phyloP scores from a whole-genome alignment of 1,140 invertebrate genomes.

The Eubasilissa regina region DNA sequence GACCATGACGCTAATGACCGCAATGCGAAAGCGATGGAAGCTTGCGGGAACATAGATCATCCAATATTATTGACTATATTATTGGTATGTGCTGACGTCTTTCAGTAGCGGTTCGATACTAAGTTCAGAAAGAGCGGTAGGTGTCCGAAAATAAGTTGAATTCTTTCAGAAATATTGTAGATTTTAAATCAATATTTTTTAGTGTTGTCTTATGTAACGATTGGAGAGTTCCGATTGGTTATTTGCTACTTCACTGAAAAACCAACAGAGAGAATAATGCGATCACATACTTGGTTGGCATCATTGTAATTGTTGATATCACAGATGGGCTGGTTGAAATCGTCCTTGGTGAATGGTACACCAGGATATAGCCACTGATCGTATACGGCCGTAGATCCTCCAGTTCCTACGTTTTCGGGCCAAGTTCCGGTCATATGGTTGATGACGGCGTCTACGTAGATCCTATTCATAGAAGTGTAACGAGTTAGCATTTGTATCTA shows the following conservation, averaged over 20 bases:
- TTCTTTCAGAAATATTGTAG: too few relatives aligned
- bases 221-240: background rate
- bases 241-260: background rate
- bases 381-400: constrained; percentile 69
- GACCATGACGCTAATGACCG: too few relatives aligned
- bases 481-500: background rate
- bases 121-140: too few relatives aligned
- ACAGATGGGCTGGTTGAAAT: constrained; percentile 72
- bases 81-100: too few relatives aligned
- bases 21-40: too few relatives aligned
- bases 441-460: constrained; percentile 83
- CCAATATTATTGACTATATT: too few relatives aligned
- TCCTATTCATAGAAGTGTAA: constrained; percentile 66
- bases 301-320: constrained; percentile 65
- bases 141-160: too few relatives aligned
- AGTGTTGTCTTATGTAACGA: too few relatives aligned
- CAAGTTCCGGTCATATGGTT: constrained; percentile 83
- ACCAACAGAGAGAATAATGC: background rate
- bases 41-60: too few relatives aligned
- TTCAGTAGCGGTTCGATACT: too few relatives aligned
- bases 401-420: constrained; percentile 68
- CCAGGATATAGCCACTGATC: constrained; percentile 66
- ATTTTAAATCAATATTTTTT: too few relatives aligned
- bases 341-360: constrained; percentile 68
- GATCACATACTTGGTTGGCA: constrained; percentile 64